A percentile compares a stretch with the other conserved stretches of the same genome.
Conservation (phyloP, 2,113 vertebrate genomes). For the Eubucco bourcierii region DNA sequence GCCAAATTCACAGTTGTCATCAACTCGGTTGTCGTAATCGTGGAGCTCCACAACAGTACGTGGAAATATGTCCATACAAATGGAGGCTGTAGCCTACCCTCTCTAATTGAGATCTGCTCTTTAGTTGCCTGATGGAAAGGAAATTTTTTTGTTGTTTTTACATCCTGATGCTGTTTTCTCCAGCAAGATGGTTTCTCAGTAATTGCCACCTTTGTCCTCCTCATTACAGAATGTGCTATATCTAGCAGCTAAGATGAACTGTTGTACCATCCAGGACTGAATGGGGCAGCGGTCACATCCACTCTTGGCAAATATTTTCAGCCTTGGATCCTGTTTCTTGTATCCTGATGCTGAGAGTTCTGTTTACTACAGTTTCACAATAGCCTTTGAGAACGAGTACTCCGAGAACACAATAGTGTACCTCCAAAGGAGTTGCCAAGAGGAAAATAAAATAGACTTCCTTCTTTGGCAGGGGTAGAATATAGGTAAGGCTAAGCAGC, state of each 20-base stretch:
- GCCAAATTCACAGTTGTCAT: conserved; percentile 23
- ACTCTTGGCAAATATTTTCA: conserved; percentile 41
- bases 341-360: conserved; percentile 56
- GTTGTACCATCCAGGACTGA: conserved; percentile 31
- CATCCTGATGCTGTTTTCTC: conserved; percentile 46
- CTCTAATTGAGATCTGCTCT: background rate
- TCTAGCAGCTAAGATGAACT: conserved; percentile 20
- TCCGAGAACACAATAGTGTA: conserved; percentile 68
- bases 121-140: conserved; percentile 27
- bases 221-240: conserved; percentile 2
- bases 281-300: conserved; percentile 61
- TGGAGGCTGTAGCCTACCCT: background rate
- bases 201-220: conserved; percentile 44
- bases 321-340: conserved; percentile 64
- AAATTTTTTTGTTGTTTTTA: background rate
- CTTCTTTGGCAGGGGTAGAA: conserved; percentile 56
- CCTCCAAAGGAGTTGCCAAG: conserved; percentile 68
- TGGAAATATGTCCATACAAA: background rate
- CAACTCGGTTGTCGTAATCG: background rate
- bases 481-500: conserved; percentile 61
- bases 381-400: conserved; percentile 49
- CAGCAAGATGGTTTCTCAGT: background rate
- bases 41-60: background rate
- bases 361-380: conserved; percentile 67
- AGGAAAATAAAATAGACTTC: conserved; percentile 58